Base-by-base conservation (phyloP, 2,113 vertebrate genomes). In the Corythoichthys intestinalis region DNA sequence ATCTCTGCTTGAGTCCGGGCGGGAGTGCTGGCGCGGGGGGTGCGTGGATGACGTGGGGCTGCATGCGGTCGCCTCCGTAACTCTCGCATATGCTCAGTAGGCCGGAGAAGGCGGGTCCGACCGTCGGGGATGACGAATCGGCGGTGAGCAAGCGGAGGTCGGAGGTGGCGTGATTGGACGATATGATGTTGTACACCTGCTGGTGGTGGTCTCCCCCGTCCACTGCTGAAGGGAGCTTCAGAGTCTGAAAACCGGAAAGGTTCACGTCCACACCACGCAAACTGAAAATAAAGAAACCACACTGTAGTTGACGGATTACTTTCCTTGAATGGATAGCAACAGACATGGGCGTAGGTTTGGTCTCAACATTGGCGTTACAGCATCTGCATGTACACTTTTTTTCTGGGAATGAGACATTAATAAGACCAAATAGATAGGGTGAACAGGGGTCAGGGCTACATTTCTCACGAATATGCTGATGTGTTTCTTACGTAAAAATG, bases 71-170 rank as follows among this genome's bases (percentile, higher is more conserved):
- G 76, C 87, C 77, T 2, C 83, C 86, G 1, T 76, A 90, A 60
- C 65, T 86, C 79, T 93, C 90, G 2, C 83, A 86, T 57, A 93
- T 81, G 48, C 86, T 92, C 9, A 93, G 66, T n/a, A 90, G 48
- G 64, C 92, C 91, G 1, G 83, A 76, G 66, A 93, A 92, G 3
- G 64, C 7, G 0, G 90, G 86, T 15, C 66, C 86, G 3, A 83
- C 71, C 3, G 60, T 62, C 10, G 73, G n/a, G 1, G 7, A 54
- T 0, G 74, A 73, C 0, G 65, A 28, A 34, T 20, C 37, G 17
- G 35, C 41, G 57, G 86, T 88, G 74, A 93, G 90, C 60, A 92
- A 73, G 54, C 35, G 73, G 52, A 92, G 80, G 4, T 89, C 84
- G 0, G 80, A 8, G 63, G 81, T 44, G 1, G 68, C n/a, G 1